Evolutionary conservation across 2,888 invertebrate genomes (phyloP).

Genomic region (Zeuzera pyrina): DNA sequence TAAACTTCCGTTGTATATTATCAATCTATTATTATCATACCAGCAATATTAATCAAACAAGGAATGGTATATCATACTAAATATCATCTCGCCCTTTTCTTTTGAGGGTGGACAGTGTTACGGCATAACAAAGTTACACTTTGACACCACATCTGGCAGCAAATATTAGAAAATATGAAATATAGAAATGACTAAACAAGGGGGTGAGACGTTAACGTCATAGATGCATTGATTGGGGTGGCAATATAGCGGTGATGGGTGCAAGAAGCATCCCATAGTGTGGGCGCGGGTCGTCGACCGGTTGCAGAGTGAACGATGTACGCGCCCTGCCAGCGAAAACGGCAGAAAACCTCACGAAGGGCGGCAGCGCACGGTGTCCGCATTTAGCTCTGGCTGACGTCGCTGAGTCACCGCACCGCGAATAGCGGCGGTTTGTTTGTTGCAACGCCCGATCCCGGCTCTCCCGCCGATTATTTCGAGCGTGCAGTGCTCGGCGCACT

Average conservation of each 20-base stretch:
- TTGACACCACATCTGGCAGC: too few species aligned
- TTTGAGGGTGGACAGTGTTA: too few species aligned
- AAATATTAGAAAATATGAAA: too few species aligned
- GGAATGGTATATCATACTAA: too few species aligned
- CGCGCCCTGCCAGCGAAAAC: constrained; percentile 60
- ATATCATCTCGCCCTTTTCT: too few species aligned
- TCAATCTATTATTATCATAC: too few species aligned
- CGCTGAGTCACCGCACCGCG: constrained; percentile 66
- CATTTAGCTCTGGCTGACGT: constrained; percentile 68
- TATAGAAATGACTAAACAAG: too few species aligned
- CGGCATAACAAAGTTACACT: too few species aligned
- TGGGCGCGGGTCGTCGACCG: constrained; percentile 67
- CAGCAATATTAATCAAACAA: too few species aligned
- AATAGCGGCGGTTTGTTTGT: constrained; percentile 69
- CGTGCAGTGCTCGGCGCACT: constrained; percentile 57
- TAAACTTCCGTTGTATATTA: too few species aligned
- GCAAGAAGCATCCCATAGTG: constrained; percentile 42
- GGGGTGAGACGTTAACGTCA: too few species aligned
- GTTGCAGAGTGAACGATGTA: constrained; percentile 37
- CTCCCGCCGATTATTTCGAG: constrained; percentile 60
- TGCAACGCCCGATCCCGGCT: constrained; percentile 66
- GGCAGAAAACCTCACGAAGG: constrained; percentile 68
- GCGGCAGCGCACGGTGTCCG: constrained; percentile 67
- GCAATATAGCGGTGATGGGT: constrained; percentile 42
- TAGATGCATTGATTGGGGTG: constrained; percentile 7